These are phyloP conservation scores for Conchocele bisecta DNA, from an alignment of 2,888 invertebrate genomes.

Conservation along the genomic window DNA sequence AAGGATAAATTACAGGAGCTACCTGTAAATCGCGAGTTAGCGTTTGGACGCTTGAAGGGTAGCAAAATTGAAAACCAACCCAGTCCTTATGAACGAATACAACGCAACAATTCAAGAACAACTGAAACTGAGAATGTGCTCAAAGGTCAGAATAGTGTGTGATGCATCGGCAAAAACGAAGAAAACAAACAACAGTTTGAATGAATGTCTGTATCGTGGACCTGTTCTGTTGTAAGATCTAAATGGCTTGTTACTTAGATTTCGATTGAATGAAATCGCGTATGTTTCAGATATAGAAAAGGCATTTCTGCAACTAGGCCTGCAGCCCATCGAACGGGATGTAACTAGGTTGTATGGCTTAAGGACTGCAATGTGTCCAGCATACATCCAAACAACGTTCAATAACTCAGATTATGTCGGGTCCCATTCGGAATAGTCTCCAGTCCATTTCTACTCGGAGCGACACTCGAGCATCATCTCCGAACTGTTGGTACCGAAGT, in stretches of 20 bases:
- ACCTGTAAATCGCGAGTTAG: constrained; percentile 7
- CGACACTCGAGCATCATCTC: background rate
- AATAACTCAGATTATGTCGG: background rate
- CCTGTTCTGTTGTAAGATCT: constrained; percentile 15
- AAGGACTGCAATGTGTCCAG: no score
- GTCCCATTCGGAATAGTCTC: background rate
- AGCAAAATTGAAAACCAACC: background rate
- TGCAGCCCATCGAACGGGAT: background rate
- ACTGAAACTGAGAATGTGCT: background rate
- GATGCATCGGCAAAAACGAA: constrained; percentile 2
- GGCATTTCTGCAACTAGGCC: constrained; percentile 4
- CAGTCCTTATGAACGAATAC: background rate
- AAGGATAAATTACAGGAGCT: background rate
- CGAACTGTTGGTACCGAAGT: background rate
- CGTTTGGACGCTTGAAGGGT: background rate
- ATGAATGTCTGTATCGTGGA: constrained; percentile 12
- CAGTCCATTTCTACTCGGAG: background rate
- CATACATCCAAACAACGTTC: no score
- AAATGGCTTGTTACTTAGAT: constrained; percentile 8
- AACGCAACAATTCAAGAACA: constrained; percentile 8
- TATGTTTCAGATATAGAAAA: background rate
- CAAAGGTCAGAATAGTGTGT: constrained; percentile 11
- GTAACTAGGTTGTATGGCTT: no score
- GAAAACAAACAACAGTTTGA: background rate
- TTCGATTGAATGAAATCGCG: background rate